Evolutionary conservation across 2,113 vertebrate genomes (phyloP).

Genomic region (Odocoileus hemionus): DNA sequence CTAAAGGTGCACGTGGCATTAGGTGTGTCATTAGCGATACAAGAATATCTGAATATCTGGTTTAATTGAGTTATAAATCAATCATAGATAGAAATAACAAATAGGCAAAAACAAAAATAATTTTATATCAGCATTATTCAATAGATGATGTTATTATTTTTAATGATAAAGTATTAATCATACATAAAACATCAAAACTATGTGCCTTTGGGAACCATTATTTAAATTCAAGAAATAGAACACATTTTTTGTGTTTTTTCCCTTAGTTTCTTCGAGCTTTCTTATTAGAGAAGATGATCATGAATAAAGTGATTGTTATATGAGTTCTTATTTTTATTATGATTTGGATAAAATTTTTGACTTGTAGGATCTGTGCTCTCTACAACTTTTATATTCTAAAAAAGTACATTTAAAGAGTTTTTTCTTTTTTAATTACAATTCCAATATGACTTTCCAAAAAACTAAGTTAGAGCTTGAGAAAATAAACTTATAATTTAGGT

Average conservation of each 20-base stretch:
- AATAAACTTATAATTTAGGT: neutral
- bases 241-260: neutral
- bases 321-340: neutral
- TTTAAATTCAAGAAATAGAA: neutral
- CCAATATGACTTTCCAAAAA: neutral
- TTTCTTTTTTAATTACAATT: neutral
- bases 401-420: neutral
- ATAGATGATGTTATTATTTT: neutral
- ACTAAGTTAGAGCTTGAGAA: neutral
- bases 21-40: neutral
- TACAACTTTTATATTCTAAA: neutral
- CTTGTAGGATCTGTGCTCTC: neutral
- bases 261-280: neutral
- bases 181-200: neutral
- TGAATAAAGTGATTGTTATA: neutral
- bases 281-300: neutral
- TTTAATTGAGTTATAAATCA: neutral
- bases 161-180: neutral
- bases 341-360: neutral
- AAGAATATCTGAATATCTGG: too few relatives aligned
- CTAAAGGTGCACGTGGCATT: rapidly evolving
- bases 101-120: neutral
- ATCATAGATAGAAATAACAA: neutral
- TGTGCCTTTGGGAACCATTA: neutral
- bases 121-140: neutral